phyloP scores from a whole-genome alignment of 1,140 invertebrate species.

The Chionoecetes opilio region DNA sequence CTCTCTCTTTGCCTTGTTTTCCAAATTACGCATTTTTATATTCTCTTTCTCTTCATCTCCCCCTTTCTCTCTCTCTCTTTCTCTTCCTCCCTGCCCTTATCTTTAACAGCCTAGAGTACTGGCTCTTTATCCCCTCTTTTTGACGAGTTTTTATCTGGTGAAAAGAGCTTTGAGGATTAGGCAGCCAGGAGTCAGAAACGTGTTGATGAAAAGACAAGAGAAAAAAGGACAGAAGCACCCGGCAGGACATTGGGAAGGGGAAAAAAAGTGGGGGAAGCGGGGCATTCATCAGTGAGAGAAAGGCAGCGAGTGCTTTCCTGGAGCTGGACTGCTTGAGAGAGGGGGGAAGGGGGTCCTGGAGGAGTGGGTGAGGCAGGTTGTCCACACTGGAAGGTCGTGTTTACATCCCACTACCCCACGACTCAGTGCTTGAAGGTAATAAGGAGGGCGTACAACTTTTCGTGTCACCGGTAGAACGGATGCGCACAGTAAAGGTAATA shows the following conservation, averaged over 20 bases:
- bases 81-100: constrained; percentile 2
- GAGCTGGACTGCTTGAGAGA: background rate
- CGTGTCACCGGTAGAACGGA: background rate
- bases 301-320: constrained; percentile 29
- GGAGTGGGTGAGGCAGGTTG: background rate
- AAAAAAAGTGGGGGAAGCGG: constrained; percentile 28
- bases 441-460: background rate
- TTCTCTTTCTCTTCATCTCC: constrained; percentile 33
- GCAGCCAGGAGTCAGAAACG: constrained; percentile 57
- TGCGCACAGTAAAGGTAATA: background rate
- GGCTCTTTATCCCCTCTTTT: constrained; percentile 36
- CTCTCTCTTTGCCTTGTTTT: constrained; percentile 4
- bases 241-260: constrained; percentile 42
- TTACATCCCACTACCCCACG: background rate
- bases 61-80: constrained; percentile 36
- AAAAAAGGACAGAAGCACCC: constrained; percentile 58
- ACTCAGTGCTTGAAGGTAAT: background rate
- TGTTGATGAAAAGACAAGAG: constrained; percentile 65
- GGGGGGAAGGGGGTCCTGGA: background rate
- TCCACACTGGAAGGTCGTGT: background rate
- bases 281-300: background rate
- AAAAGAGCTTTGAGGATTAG: constrained; percentile 64
- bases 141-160: constrained; percentile 50
- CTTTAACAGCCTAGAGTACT: background rate
- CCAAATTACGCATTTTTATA: constrained; percentile 24